These are phyloP conservation scores for Trachymyrmex septentrionalis DNA, from an alignment of 1,140 invertebrate species.

Conservation along the genomic window DNA sequence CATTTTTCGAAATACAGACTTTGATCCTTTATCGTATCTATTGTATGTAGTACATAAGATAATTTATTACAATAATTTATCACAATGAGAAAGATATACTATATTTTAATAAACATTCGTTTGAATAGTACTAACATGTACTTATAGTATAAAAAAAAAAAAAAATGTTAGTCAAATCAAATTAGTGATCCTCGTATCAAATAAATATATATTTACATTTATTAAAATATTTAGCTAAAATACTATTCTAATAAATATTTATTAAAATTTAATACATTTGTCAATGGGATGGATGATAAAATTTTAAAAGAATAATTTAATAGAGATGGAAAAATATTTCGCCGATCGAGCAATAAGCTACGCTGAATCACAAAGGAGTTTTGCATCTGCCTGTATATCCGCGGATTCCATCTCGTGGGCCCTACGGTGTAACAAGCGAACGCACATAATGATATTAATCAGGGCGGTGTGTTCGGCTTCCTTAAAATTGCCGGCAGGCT, in stretches of 20 bases:
- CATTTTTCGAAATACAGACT: neutral
- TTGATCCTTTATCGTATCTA: neutral
- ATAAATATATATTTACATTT: no score
- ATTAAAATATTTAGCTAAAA: no score
- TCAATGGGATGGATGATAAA: no score
- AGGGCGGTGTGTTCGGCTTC: constrained; percentile 85
- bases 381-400: constrained; percentile 54
- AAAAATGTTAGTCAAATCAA: no score
- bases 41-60: neutral
- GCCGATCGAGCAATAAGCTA: neutral
- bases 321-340: constrained; percentile 4
- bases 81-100: no score
- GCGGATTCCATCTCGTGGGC: constrained; percentile 66
- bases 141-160: no score
- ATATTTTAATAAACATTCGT: no score
- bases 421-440: constrained; percentile 72
- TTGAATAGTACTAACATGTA: no score
- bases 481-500: constrained; percentile 86
- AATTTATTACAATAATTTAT: no score
- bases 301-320: neutral
- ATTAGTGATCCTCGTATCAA: no score
- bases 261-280: no score
- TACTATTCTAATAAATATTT: no score
- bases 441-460: constrained; percentile 86
- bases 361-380: constrained; percentile 34